These are phyloP conservation scores for Temnopleurus reevesii DNA, from an alignment of 53 echinoderm and acorn worm genomes.

Conservation along the genomic window DNA sequence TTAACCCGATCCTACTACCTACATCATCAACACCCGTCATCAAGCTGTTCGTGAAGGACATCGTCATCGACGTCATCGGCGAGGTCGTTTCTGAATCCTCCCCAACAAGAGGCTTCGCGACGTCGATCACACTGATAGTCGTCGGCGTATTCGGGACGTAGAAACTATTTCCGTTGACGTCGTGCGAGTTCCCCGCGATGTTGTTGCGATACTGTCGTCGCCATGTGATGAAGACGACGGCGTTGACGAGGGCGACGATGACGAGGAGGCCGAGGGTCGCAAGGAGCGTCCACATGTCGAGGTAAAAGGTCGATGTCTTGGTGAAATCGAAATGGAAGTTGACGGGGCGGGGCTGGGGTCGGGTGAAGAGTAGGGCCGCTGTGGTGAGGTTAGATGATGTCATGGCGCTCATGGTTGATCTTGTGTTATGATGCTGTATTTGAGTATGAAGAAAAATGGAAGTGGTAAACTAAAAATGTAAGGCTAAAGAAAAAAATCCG, in stretches of 20 bases:
- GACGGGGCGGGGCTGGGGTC: background rate
- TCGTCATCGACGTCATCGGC: background rate
- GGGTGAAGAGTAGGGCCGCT: background rate
- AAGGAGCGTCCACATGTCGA: slow-evolving; percentile 48
- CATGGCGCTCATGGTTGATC: background rate
- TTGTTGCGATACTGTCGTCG: slow-evolving; percentile 19
- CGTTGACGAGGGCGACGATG: slow-evolving; percentile 40
- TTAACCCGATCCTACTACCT: background rate
- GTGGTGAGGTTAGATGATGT: background rate
- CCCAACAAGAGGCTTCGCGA: background rate
- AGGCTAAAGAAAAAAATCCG: background rate
- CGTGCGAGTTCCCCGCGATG: background rate
- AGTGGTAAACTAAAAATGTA: background rate
- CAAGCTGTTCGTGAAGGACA: background rate
- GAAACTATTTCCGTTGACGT: slow-evolving; percentile 26
- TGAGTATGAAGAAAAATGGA: background rate
- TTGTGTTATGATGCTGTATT: background rate
- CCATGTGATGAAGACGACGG: slow-evolving; percentile 40
- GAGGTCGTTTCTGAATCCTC: background rate
- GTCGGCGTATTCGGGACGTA: slow-evolving; percentile 11
- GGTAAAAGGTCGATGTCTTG: slow-evolving; percentile 16
- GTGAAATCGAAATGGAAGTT: slow-evolving; percentile 30
- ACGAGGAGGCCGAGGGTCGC: slow-evolving; percentile 47
- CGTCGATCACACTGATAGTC: slow-evolving; percentile 23
- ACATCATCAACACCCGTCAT: background rate